A percentile compares a stretch with the other conserved stretches of the same genome.
phyloP scores from a whole-genome alignment of 2,113 vertebrate species.

The Pimephales promelas region DNA sequence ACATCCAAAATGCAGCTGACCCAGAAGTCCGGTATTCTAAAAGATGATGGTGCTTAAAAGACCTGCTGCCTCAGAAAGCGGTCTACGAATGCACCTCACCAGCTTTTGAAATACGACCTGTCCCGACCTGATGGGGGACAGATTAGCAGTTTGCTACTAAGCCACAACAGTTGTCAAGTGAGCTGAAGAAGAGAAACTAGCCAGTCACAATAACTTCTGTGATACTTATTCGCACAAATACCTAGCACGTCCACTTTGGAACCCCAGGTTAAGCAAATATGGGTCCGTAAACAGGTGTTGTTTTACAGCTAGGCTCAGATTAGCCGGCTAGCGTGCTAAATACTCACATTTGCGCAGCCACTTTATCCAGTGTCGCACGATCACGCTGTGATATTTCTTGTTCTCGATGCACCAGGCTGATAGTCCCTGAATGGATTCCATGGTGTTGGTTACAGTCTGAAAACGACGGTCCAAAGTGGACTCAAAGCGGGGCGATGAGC shows the following conservation, averaged over 20 bases:
- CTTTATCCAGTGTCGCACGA: conserved; percentile 92
- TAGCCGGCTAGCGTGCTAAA: conserved; percentile 42
- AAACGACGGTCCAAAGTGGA: conserved; percentile 85
- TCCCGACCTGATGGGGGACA: not conserved
- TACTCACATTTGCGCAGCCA: conserved; percentile 91
- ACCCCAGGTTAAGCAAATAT: not conserved
- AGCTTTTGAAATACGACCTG: conserved; percentile 3
- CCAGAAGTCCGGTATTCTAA: not conserved
- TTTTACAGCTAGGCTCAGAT: conserved; percentile 1
- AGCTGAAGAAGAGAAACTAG: not conserved
- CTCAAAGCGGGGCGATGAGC: conserved; percentile 79
- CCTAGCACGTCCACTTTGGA: not conserved
- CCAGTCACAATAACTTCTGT: not conserved
- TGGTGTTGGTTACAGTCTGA: conserved; percentile 87
- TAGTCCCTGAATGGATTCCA: conserved; percentile 95
- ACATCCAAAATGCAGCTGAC: not conserved
- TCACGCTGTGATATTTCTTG: conserved; percentile 89
- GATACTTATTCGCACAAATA: not conserved
- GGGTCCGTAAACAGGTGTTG: not conserved
- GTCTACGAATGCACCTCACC: not conserved
- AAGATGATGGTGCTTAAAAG: not conserved
- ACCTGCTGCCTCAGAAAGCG: not conserved
- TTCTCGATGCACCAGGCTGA: conserved; percentile 95
- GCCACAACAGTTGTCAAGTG: not conserved
- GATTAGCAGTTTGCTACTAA: conserved; percentile 35